phyloP scores from a whole-genome alignment of 2,888 invertebrate species.

The Metacarcinus magister region DNA sequence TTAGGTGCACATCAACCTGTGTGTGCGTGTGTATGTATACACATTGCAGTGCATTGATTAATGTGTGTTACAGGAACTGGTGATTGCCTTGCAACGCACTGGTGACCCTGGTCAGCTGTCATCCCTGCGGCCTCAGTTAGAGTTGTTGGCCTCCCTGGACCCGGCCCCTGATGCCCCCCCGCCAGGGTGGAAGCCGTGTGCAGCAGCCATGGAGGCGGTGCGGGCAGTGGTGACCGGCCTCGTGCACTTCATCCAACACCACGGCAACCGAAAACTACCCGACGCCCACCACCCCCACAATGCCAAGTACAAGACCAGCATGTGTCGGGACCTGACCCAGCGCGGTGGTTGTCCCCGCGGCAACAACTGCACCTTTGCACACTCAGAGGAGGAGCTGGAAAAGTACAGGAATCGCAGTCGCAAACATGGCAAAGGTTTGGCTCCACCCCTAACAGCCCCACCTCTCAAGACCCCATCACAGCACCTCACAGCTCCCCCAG shows the following conservation, averaged over 20 bases:
- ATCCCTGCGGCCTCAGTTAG: slow-evolving; percentile 91
- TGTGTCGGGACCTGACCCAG: slow-evolving; percentile 93
- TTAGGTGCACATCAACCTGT: no score
- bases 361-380: slow-evolving; percentile 95
- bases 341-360: slow-evolving; percentile 94
- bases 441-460: slow-evolving; percentile 64
- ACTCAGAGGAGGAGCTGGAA: slow-evolving; percentile 95
- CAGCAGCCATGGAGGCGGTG: slow-evolving; percentile 89
- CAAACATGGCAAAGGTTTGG: slow-evolving; percentile 75
- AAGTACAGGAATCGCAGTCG: slow-evolving; percentile 86
- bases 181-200: slow-evolving; percentile 88
- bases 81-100: slow-evolving; percentile 94
- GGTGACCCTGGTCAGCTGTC: slow-evolving; percentile 94
- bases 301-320: slow-evolving; percentile 94
- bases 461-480: slow-evolving; percentile 52
- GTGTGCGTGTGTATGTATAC: background rate
- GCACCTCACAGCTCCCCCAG: slow-evolving; percentile 67
- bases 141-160: slow-evolving; percentile 94
- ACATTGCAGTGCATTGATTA: background rate
- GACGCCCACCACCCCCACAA: slow-evolving; percentile 85
- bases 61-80: slow-evolving; percentile 88
- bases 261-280: slow-evolving; percentile 87
- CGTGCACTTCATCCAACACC: slow-evolving; percentile 91
- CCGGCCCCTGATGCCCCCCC: slow-evolving; percentile 85
- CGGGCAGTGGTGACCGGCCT: slow-evolving; percentile 90